Percentiles rank a stretch among this genome's conserved stretches.
Evolutionary conservation across 2,113 vertebrate genomes (phyloP).

Genomic region (Brachypodius melanocephalos): DNA sequence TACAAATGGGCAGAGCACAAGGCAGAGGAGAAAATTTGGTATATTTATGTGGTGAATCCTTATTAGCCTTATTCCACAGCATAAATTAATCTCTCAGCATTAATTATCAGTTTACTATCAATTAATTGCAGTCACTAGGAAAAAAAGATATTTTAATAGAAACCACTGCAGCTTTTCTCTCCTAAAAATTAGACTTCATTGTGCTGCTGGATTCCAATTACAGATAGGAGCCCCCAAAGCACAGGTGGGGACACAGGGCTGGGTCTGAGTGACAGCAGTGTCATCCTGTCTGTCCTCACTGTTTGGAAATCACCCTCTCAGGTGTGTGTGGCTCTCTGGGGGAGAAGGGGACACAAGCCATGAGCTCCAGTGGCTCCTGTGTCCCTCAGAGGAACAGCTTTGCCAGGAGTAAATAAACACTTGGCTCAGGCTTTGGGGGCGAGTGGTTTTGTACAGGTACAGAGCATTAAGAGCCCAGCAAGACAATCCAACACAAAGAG

Average conservation of each 20-base stretch:
- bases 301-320: not conserved
- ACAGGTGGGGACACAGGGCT: not conserved
- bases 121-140: not conserved
- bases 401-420: not conserved
- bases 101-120: not conserved
- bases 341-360: not conserved
- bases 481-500: not conserved
- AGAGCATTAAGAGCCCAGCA: not conserved
- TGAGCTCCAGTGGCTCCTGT: not conserved
- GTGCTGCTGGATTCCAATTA: not conserved
- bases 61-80: not conserved
- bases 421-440: not conserved
- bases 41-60: not conserved
- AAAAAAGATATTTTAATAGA: not conserved
- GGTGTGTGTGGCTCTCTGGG: fast-evolving
- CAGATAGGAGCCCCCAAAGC: not conserved
- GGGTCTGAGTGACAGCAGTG: not conserved
- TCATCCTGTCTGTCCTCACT: not conserved
- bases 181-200: not conserved
- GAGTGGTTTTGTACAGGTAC: not conserved
- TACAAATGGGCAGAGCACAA: fast-evolving
- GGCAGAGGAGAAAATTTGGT: not conserved
- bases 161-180: not conserved
- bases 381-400: not conserved
- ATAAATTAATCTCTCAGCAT: not conserved